Conservation (phyloP, 2,888 invertebrate genomes). For the Sylvicola fuscatus region DNA sequence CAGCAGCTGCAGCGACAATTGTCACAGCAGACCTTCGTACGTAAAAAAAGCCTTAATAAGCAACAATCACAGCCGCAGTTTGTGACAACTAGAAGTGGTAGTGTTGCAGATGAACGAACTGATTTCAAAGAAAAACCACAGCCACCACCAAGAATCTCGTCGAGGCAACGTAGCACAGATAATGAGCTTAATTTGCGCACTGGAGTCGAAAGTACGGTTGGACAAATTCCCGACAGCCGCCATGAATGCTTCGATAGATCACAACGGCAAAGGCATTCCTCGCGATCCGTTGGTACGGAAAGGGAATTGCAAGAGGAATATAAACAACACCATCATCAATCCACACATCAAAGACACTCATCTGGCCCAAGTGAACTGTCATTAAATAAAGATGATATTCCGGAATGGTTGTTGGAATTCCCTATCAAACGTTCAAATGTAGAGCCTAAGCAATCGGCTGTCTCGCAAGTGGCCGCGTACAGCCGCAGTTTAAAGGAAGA, state of each 20-base stretch:
- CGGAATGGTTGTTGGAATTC: constrained; percentile 21
- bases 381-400: constrained; percentile 22
- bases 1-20: constrained; percentile 3
- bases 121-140: constrained; percentile 2
- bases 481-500: constrained; percentile 14
- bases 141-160: constrained; percentile 15
- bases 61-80: constrained; percentile 4
- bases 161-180: constrained; percentile 7
- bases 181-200: neutral
- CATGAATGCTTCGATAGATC: constrained; percentile 23
- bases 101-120: neutral
- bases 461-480: neutral
- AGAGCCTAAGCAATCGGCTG: constrained; percentile 1
- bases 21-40: constrained; percentile 1
- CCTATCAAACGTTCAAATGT: constrained; percentile 18
- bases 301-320: constrained; percentile 17
- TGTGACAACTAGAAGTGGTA: too few relatives aligned
- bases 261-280: constrained; percentile 24
- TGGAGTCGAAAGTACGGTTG: constrained; percentile 6
- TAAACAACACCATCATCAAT: constrained; percentile 10
- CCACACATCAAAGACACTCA: constrained; percentile 19
- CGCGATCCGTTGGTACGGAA: constrained; percentile 23
- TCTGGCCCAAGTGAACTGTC: constrained; percentile 25
- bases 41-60: constrained; percentile 4
- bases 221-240: constrained; percentile 8